Evolutionary conservation across 2,797 vertebrate species (phyloP), one percentile per base, ranked within the genome.

Genomic region (Sternarchorhynchus goeldii): DNA sequence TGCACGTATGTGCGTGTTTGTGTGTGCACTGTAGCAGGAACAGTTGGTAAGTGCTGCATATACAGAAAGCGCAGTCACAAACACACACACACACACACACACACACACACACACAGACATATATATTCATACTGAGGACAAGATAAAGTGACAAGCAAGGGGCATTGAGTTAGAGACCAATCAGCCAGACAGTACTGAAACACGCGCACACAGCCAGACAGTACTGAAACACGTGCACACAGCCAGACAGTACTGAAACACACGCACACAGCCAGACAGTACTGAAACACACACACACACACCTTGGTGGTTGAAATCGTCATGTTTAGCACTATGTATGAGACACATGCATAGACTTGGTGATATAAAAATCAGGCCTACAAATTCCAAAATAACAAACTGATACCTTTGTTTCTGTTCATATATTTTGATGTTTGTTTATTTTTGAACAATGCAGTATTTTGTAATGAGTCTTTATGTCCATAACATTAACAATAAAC

Each of bases 31-130:
- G 55, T 55, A 66, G 62, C 56, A 66, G 68, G 60, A 73, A 66
- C 34, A 84, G 78, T 64, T 77, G 81, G 80, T 84, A 71, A 82
- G 81, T 84, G 21, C 63, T 80, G 66, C 73, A 67, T 75, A 79
- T 66, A 70, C 66, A 75, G 32, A 75, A 50, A 41, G 59, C 57
- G 14, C 57, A 67, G 63, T 56, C 59, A 67, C 29, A 55, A 72
- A 75, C 67, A 55, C 68, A 79, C n/a, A 0, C 70, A 55, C 50
- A 78, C 68, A 76, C 63, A 74, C 3, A 68, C 73, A 64, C 65
- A 75, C 58, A 78, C 29, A 57, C 21, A 29, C 31, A 5, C 25
- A 45, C 34, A 45, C 12, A 45, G 21, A 58, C 29, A 10, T 39
- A 73, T 73, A 36, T 60, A 68, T 21, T 45, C 56, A 69, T 74